Conservation (phyloP, 2,113 vertebrate genomes). For the Alexandromys fortis region DNA sequence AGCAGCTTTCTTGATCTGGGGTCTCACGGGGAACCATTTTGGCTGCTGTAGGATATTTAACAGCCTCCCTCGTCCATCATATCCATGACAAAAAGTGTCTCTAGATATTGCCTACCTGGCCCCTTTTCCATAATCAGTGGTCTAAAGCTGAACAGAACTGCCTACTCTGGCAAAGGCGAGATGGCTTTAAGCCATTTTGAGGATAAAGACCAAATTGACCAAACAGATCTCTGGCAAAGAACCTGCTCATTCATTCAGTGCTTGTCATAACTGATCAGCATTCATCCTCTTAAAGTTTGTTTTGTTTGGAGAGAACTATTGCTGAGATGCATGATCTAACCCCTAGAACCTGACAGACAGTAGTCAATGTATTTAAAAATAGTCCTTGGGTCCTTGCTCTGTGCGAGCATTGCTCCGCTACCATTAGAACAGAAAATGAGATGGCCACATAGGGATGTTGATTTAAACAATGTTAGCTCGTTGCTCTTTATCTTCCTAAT, state of each 20-base stretch:
- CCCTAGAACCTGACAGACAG: not conserved
- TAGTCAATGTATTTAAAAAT: conserved; percentile 12
- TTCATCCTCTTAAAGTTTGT: not conserved
- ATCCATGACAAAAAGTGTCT: not conserved
- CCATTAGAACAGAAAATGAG: not conserved
- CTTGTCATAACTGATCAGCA: not conserved
- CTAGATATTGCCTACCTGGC: not conserved
- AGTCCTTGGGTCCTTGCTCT: not conserved
- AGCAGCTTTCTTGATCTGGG: not conserved
- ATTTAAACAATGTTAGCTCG: not conserved
- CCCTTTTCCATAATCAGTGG: not conserved
- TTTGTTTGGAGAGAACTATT: not conserved
- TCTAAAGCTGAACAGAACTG: not conserved
- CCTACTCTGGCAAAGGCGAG: not conserved
- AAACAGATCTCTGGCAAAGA: not conserved
- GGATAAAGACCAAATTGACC: not conserved
- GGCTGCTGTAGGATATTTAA: not conserved
- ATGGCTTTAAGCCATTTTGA: not conserved
- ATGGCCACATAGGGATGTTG: not conserved
- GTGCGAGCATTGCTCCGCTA: not conserved
- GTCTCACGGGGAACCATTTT: not conserved
- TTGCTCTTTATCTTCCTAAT: conserved; percentile 11
- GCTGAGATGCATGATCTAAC: not conserved
- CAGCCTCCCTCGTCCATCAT: not conserved
- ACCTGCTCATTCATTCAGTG: not conserved